These are phyloP conservation scores for Diadumene lineata DNA, from an alignment of 92 coral and sea anemone species.

Conservation along the genomic window DNA sequence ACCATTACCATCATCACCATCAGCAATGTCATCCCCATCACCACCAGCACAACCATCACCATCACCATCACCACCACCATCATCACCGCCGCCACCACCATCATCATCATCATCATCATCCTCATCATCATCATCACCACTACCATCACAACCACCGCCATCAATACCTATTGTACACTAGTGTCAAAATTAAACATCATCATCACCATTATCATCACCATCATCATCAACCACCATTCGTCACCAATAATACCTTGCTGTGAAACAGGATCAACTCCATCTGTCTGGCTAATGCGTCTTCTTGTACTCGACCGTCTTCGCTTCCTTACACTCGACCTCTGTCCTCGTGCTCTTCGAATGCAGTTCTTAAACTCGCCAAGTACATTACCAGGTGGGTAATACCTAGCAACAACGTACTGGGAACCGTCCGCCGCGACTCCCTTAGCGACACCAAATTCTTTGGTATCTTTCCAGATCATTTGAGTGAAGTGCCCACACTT, in stretches of 20 bases:
- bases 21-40: background rate
- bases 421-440: constrained; percentile 65
- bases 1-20: background rate
- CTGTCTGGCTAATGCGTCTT: constrained; percentile 46
- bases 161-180: too few relatives aligned
- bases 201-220: background rate
- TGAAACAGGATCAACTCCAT: constrained; percentile 13
- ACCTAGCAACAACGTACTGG: constrained; percentile 87
- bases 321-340: constrained; percentile 59
- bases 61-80: background rate
- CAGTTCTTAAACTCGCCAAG: constrained; percentile 76
- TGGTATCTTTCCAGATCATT: constrained; percentile 74
- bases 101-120: background rate
- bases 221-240: background rate
- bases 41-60: background rate
- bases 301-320: constrained; percentile 65
- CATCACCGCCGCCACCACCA: background rate
- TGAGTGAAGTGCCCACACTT: constrained; percentile 85
- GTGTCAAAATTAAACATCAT: too few relatives aligned
- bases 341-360: constrained; percentile 70
- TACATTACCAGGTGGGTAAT: constrained; percentile 89
- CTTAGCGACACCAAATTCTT: constrained; percentile 81
- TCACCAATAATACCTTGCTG: constrained; percentile 19
- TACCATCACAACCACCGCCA: background rate
- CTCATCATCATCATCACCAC: background rate